These are phyloP conservation scores for Chloebia gouldiae DNA, from an alignment of 2,113 vertebrate species.

Conservation along the genomic window DNA sequence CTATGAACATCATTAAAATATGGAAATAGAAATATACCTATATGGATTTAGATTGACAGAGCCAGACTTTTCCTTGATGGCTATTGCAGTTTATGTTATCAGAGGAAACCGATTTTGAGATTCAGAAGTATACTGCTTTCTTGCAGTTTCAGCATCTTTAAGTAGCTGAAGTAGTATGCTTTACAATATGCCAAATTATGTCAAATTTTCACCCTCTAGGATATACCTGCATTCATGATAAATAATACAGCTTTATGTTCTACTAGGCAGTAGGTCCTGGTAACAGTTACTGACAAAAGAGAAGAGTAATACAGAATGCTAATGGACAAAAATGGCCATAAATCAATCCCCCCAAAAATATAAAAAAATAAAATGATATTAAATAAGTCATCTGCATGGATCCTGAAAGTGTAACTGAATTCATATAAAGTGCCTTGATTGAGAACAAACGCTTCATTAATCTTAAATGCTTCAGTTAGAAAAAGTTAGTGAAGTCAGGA, in stretches of 20 bases:
- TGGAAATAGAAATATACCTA: background rate
- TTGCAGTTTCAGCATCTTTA: background rate
- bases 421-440: conserved; percentile 65
- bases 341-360: background rate
- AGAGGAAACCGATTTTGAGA: background rate
- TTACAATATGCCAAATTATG: background rate
- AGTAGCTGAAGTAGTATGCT: background rate
- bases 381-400: conserved; percentile 33
- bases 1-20: background rate
- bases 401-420: conserved; percentile 54
- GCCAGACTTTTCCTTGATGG: background rate
- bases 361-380: background rate
- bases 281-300: background rate
- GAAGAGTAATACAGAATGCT: background rate
- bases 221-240: background rate
- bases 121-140: background rate
- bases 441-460: conserved; percentile 70
- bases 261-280: background rate
- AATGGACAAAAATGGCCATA: background rate
- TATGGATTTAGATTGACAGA: background rate
- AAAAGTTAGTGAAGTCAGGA: conserved; percentile 59
- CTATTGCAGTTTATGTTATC: background rate
- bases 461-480: conserved; percentile 54
- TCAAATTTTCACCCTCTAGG: background rate
- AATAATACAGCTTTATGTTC: background rate